Evolutionary conservation across 2,797 vertebrate species (phyloP), one percentile per base, ranked within the genome.

Genomic region (Acanthopagrus latus): DNA sequence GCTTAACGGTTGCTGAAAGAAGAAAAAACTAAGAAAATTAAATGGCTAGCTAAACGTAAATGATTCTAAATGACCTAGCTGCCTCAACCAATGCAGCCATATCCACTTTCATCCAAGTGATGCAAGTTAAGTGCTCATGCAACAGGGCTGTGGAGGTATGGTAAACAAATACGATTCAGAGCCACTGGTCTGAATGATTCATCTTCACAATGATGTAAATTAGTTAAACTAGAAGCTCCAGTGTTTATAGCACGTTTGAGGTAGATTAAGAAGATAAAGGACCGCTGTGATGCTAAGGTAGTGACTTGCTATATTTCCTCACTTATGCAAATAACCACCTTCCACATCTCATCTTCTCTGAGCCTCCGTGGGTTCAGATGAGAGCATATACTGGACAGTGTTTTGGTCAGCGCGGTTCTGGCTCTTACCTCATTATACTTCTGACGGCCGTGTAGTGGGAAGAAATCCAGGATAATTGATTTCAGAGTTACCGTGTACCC

Each of bases 391-490:
- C 52, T 71, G 62, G 54, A 43, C 4, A 9, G 23, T 54, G 38
- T 72, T 78, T 56, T 71, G 70, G 71, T 51, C 63, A 73, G 48
- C 29, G 43, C 46, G 8, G 12, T 63, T 79, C 43, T 74, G 69
- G 25, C 66, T 73, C 58, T 88, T 78, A 78, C 79, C 84, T 85
- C 54, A 78, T 86, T 80, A 76, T 48, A 70, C 60, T 43, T 79
- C 70, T 60, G 72, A 78, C 50, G 48, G 59, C 65, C 21, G 41
- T 71, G 63, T 44, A 56, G 76, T 71, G 47, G 54, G 74, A 72
- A 64, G 74, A 83, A 80, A 88, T 74, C 64, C 55, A 78, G 72
- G 55, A 55, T 84, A 76, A 87, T 86, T 87, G 79, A 88, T 89
- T 87, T 85, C 76, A 72, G 69, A 87, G 59, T 78, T 74, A 74